Conservation (phyloP, 2,888 invertebrate species). For the Melinaea menophilus region DNA sequence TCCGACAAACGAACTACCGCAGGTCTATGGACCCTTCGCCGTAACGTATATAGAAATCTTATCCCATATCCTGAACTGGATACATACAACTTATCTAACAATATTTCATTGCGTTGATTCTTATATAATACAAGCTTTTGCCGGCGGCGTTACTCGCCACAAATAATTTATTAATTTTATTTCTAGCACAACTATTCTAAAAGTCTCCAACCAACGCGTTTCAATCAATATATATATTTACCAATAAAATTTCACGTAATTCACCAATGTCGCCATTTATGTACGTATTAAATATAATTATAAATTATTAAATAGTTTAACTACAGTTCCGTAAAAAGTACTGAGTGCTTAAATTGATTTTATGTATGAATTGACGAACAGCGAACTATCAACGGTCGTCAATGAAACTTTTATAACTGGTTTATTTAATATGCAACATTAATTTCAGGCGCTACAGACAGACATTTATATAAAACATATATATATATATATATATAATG, state of each 20-base stretch:
- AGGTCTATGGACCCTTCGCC: slow-evolving; percentile 19
- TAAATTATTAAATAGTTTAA: slow-evolving; percentile 22
- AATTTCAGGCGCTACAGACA: not conserved
- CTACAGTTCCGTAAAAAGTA: slow-evolving; percentile 17
- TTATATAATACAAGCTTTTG: too few species aligned
- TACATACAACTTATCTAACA: not conserved
- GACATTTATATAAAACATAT: too few species aligned
- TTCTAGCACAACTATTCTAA: too few species aligned
- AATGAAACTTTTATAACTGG: too few species aligned
- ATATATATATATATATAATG: too few species aligned
- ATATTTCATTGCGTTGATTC: too few species aligned
- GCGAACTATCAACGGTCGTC: too few species aligned
- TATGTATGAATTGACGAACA: not conserved
- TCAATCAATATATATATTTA: too few species aligned
- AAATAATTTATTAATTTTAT: too few species aligned
- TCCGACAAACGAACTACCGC: slow-evolving; percentile 21
- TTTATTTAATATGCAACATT: not conserved
- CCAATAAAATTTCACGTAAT: slow-evolving; percentile 7
- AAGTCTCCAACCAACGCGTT: too few species aligned
- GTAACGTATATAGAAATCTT: slow-evolving; percentile 12
- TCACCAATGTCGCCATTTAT: slow-evolving; percentile 2
- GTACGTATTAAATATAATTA: slow-evolving; percentile 12
- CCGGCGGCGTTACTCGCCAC: too few species aligned
- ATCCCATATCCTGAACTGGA: slow-evolving; percentile 7
- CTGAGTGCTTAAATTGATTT: slow-evolving; percentile 16